phyloP scores from a whole-genome alignment of 2,797 vertebrate genomes.

The Gymnodraco acuticeps region DNA sequence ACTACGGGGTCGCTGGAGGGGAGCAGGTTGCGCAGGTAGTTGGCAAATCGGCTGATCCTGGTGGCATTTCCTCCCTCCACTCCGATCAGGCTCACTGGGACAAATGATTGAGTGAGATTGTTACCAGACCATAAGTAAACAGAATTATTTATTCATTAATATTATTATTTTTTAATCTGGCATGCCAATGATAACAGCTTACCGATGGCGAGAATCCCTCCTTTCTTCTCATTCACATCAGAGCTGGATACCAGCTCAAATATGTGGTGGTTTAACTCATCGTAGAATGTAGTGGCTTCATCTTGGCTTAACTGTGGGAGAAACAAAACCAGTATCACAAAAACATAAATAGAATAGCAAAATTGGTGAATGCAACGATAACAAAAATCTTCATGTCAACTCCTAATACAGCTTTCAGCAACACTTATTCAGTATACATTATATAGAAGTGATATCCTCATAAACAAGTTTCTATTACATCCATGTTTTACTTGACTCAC shows the following conservation, averaged over 20 bases:
- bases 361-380: not conserved
- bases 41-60: conserved; percentile 97
- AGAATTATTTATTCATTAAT: too few relatives aligned
- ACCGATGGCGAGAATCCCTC: conserved; percentile 98
- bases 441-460: not conserved
- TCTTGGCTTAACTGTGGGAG: conserved; percentile 94
- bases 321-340: conserved; percentile 31
- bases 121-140: not conserved
- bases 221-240: conserved; percentile 98
- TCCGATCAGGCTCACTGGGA: conserved; percentile 95
- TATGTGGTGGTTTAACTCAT: conserved; percentile 98
- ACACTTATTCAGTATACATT: not conserved
- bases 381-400: not conserved
- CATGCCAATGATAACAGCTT: conserved; percentile 48
- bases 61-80: conserved; percentile 98
- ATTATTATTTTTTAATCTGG: not conserved
- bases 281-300: conserved; percentile 97
- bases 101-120: conserved; percentile 13
- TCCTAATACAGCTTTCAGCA: not conserved
- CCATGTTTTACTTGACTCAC: conserved; percentile 68
- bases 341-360: not conserved
- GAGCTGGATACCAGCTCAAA: conserved; percentile 99
- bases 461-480: not conserved
- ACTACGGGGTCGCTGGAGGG: conserved; percentile 96
- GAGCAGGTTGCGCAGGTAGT: conserved; percentile 96